A percentile compares a stretch with the other conserved stretches of the same genome.
phyloP scores from a whole-genome alignment of 2,888 invertebrate genomes.

The Clitarchus hookeri region DNA sequence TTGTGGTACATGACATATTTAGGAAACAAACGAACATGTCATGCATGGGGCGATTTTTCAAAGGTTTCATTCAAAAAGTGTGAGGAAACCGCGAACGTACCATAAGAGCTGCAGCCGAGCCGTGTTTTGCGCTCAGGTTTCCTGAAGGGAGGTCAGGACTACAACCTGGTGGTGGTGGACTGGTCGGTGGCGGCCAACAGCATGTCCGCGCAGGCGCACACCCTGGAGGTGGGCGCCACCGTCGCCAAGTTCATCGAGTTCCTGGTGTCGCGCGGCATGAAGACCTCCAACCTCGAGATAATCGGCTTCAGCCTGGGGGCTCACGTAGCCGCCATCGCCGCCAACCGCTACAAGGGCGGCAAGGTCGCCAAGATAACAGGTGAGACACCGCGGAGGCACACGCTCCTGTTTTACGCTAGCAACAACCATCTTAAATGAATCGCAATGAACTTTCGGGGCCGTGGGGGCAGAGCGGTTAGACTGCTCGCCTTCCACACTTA shows the following conservation, averaged over 20 bases:
- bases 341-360: constrained; percentile 12
- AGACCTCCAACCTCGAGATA: neutral
- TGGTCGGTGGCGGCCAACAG: constrained; percentile 1
- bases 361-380: neutral
- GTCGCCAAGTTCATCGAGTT: neutral
- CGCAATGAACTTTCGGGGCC: no score
- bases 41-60: no score
- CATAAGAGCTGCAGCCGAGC: no score
- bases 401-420: no score
- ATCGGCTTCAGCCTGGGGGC: constrained; percentile 15
- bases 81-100: no score
- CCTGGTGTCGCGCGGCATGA: neutral
- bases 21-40: no score
- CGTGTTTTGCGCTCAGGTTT: neutral
- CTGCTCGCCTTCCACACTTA: no score
- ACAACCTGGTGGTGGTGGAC: constrained; percentile 10
- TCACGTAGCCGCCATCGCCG: neutral
- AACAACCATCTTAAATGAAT: no score
- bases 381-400: no score
- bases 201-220: neutral
- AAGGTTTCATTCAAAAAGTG: no score
- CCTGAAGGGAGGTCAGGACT: neutral
- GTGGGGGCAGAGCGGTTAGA: no score
- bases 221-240: neutral
- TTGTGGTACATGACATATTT: no score